Percentiles rank a stretch among this genome's conserved stretches.
Evolutionary conservation across 30 jellyfish, hydroid and myxozoan genomes (phyloP).

Genomic region (Chrysaora quinquecirrha): DNA sequence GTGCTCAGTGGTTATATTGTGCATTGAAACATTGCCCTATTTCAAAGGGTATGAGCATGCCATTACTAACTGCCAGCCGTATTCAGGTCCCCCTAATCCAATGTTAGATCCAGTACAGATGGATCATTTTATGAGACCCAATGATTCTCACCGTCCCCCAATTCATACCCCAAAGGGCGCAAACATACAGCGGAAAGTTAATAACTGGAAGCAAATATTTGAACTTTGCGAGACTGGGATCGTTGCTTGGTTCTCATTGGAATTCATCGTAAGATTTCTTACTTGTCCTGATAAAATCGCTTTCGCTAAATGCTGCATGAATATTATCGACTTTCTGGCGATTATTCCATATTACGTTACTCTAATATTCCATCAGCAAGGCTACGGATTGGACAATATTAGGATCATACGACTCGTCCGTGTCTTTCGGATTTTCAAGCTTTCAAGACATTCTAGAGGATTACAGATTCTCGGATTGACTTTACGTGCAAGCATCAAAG

Average conservation of each 20-base stretch:
- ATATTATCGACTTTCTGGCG: constrained; percentile 81
- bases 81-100: neutral
- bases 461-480: constrained; percentile 92
- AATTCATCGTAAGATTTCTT: constrained; percentile 73
- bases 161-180: neutral
- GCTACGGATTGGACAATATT: constrained; percentile 78
- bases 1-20: constrained; percentile 77
- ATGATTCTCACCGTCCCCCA: neutral
- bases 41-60: constrained; percentile 48
- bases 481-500: constrained; percentile 89
- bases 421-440: constrained; percentile 90
- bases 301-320: constrained; percentile 75
- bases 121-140: neutral
- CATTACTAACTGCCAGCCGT: neutral
- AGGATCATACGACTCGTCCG: constrained; percentile 91
- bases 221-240: constrained; percentile 77
- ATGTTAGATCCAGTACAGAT: neutral
- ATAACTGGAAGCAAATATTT: constrained; percentile 67
- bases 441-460: constrained; percentile 96
- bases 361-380: constrained; percentile 65
- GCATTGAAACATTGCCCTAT: constrained; percentile 91
- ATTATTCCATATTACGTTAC: constrained; percentile 88
- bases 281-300: constrained; percentile 82
- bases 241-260: constrained; percentile 94
- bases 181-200: neutral